A percentile compares a stretch with the other conserved stretches of the same genome.
Conservation (phyloP, 2,797 vertebrate species). For the Brachyrhaphis roseni region DNA sequence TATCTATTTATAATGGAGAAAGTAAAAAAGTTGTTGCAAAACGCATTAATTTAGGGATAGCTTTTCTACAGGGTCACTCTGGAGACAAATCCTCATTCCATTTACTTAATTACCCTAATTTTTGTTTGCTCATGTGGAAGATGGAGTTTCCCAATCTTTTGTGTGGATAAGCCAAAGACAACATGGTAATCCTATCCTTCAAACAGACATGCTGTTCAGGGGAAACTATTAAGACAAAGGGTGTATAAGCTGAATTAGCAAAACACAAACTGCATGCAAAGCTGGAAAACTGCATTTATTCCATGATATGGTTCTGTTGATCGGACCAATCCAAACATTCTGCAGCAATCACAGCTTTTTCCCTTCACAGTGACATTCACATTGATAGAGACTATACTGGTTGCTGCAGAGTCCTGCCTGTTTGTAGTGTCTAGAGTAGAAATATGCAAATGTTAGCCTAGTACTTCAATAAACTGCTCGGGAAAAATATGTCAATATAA, state of each 20-base stretch:
- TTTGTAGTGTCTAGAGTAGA: not conserved
- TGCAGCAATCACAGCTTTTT: not conserved
- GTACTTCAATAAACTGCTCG: not conserved
- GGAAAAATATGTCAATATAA: no score
- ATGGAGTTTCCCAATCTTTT: not conserved
- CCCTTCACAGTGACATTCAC: not conserved
- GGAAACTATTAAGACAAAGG: not conserved
- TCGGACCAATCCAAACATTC: not conserved
- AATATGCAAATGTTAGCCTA: not conserved
- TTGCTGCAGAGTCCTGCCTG: not conserved
- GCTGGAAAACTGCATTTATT: not conserved
- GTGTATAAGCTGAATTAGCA: not conserved
- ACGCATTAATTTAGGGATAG: not conserved
- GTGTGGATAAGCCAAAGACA: not conserved
- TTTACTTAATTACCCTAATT: not conserved
- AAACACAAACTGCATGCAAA: not conserved
- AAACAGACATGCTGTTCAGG: not conserved
- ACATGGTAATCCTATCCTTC: not conserved
- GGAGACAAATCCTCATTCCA: not conserved
- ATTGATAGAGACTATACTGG: not conserved
- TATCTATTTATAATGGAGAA: constrained; percentile 21
- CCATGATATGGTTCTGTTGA: not conserved
- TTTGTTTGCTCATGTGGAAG: not conserved
- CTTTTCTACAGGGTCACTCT: not conserved
- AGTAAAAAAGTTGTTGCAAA: not conserved